Conservation (phyloP, 2,888 invertebrate genomes). For the Quadroppia sp. region DNA sequence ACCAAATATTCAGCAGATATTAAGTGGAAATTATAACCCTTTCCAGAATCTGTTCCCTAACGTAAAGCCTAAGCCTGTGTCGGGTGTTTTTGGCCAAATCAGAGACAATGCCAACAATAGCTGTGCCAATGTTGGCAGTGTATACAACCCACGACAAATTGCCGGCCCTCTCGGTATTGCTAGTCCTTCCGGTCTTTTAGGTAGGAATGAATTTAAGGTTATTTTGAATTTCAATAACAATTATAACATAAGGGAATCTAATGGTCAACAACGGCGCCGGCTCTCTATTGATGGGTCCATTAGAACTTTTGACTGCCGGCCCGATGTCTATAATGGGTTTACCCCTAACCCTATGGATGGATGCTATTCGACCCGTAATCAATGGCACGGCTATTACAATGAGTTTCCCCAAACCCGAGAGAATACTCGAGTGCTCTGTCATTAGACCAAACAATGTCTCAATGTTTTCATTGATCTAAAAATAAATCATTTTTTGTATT, state of each 20-base stretch:
- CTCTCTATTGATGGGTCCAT: conserved; percentile 3
- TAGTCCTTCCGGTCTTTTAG: neutral
- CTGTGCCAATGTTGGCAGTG: neutral
- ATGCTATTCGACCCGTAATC: neutral
- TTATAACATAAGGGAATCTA: neutral
- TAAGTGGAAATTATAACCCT: neutral
- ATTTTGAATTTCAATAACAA: neutral
- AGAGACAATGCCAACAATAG: neutral
- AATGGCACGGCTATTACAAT: neutral
- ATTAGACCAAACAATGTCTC: neutral
- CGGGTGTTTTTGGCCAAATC: neutral
- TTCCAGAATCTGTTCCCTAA: neutral
- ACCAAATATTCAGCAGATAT: neutral
- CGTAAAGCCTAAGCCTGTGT: neutral
- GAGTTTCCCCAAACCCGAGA: neutral
- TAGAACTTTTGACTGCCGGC: neutral
- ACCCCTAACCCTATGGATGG: neutral
- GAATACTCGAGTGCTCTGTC: neutral
- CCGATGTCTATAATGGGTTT: neutral
- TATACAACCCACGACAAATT: neutral
- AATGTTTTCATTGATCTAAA: neutral
- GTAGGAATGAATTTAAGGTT: neutral
- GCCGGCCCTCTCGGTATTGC: neutral
- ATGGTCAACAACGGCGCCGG: neutral
- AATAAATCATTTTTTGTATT: too few species aligned